Base-by-base conservation (phyloP, 2,888 invertebrate species). In the Cetonia aurata region DNA sequence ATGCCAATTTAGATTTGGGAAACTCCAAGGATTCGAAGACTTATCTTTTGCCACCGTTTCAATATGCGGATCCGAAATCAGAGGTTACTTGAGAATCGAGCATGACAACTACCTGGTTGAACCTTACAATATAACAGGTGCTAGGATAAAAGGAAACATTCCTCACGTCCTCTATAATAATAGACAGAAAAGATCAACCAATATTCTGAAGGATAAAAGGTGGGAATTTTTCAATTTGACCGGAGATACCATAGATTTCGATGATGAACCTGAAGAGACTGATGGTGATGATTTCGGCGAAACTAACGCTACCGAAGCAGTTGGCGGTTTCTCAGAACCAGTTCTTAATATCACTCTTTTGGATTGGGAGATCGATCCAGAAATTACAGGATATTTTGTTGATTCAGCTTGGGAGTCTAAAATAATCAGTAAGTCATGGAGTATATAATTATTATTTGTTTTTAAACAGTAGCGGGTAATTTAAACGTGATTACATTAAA, bases 381-480 rank as follows among this genome's bases (percentile, higher is more conserved):
- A 85, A 12, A 83, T 83, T 46, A 76, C 85, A 60, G 86, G 85
- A 17, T 86, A 87, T 76, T 87, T 87, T 75, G 84, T 82, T 60
- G 86, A 86, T 72, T 80, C 82, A 0, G 82, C 82, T 1, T 86
- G 86, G 86, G 83, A 84, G 65, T 77, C 80, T 12, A 76, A 74
- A 60, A 71, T 77, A 50, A 73, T 78, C 56, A 71, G 76, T 75
- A 76, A 72, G 72, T 70, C 17, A 44, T 17, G 25, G 25, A 4
- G 25, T 25, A 41, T 8, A 25, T 25, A 25, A 25, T 25, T 25
- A 25, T 25, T 25, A 25, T 4, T 25, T 25, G 25, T 25, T 25
- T 25, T 25, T 25, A 1, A 25, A 25, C 25, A 25, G 4, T 25
- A n/a, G n/a, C n/a, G n/a, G n/a, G n/a, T n/a, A n/a, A n/a, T n/a